Conservation (phyloP, 2,888 invertebrate species). For the Neoscelio sp. region DNA sequence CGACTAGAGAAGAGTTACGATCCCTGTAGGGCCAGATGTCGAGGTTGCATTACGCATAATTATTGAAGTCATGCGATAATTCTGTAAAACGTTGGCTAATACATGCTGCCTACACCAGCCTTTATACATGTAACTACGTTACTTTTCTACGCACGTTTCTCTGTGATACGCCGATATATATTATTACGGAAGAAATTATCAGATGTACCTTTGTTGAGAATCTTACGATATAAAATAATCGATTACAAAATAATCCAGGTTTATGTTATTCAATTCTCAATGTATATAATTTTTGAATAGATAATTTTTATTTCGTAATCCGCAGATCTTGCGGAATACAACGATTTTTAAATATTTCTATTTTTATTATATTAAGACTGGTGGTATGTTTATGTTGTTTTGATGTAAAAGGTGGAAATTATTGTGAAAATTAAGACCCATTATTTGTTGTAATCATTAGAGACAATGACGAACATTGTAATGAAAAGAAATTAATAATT, state of each 20-base stretch:
- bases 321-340: too few species aligned
- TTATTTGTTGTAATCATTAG: too few species aligned
- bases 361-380: too few species aligned
- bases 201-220: conserved; percentile 24
- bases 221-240: conserved; percentile 47
- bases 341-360: too few species aligned
- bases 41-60: conserved; percentile 72
- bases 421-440: too few species aligned
- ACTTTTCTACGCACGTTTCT: conserved; percentile 40
- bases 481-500: too few species aligned
- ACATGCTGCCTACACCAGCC: conserved; percentile 43
- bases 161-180: conserved; percentile 56
- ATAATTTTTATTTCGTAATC: too few species aligned
- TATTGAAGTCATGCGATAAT: conserved; percentile 70
- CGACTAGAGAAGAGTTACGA: conserved; percentile 62
- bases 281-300: too few species aligned
- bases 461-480: too few species aligned
- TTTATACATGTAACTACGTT: conserved; percentile 33
- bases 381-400: too few species aligned
- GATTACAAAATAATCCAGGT: conserved; percentile 39
- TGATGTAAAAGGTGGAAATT: too few species aligned
- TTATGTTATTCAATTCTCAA: conserved; percentile 23
- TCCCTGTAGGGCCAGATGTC: conserved; percentile 65
- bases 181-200: conserved; percentile 64
- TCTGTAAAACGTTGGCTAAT: conserved; percentile 69